Percentiles rank a stretch among this genome's conserved stretches.
Conservation (phyloP, 2,888 invertebrate genomes). For the Drosophila atroscutellata region DNA sequence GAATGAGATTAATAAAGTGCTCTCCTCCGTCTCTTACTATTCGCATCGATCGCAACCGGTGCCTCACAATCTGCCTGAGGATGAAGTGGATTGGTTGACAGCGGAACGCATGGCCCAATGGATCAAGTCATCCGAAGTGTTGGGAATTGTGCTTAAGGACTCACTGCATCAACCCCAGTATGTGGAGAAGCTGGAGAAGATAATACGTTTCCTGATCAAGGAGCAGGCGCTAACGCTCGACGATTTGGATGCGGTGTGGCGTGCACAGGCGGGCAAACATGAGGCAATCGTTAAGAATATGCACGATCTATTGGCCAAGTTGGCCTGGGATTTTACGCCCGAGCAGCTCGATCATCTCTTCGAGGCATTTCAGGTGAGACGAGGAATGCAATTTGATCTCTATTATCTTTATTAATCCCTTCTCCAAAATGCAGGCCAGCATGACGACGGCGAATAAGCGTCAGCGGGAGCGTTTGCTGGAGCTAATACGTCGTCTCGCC, state of each 20-base stretch:
- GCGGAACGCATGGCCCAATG: conserved; percentile 98
- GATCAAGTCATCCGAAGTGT: conserved; percentile 97
- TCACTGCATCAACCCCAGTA: conserved; percentile 99
- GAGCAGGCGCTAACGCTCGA: conserved; percentile 94
- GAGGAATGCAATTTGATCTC: not conserved
- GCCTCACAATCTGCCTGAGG: conserved; percentile 88
- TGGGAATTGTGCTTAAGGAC: conserved; percentile 97
- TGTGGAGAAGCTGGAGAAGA: conserved; percentile 98
- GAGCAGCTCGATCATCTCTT: conserved; percentile 98
- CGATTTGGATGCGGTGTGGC: conserved; percentile 98
- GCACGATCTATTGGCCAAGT: conserved; percentile 96
- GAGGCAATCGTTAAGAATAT: conserved; percentile 99
- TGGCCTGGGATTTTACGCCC: conserved; percentile 99
- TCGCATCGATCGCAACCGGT: conserved; percentile 89
- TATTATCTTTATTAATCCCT: not conserved
- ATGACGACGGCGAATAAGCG: conserved; percentile 98
- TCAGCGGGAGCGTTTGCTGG: conserved; percentile 97
- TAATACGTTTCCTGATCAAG: conserved; percentile 98
- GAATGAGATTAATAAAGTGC: conserved; percentile 98
- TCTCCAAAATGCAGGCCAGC: conserved; percentile 87
- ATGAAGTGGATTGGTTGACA: conserved; percentile 96
- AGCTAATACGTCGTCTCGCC: conserved; percentile 96
- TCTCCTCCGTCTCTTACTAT: conserved; percentile 95
- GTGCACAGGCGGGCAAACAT: conserved; percentile 98
- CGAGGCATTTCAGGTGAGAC: conserved; percentile 95